Evolutionary conservation across 2,888 invertebrate species (phyloP).

Genomic region (Nemurella pictetii): DNA sequence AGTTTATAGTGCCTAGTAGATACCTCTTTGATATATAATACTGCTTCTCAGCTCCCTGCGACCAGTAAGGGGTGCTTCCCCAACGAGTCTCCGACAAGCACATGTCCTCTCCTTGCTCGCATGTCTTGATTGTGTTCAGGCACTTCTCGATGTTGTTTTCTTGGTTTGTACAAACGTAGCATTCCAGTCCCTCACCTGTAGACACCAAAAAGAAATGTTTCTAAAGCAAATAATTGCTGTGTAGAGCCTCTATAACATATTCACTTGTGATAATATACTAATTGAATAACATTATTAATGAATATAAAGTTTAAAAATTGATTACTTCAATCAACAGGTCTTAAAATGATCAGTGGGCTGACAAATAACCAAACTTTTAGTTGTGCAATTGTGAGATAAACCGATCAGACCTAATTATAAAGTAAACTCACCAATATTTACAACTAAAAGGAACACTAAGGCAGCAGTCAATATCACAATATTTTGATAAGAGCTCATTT

Average conservation of each 20-base stretch:
- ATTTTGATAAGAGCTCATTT: background rate
- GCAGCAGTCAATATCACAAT: background rate
- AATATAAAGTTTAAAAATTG: too few species aligned
- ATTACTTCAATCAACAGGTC: background rate
- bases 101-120: constrained; percentile 82
- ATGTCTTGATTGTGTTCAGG: constrained; percentile 86
- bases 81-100: constrained; percentile 89
- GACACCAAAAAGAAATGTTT: too few species aligned
- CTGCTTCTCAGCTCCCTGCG: constrained; percentile 88
- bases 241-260: too few species aligned
- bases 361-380: background rate
- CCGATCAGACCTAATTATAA: background rate
- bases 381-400: background rate
- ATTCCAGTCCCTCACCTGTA: constrained; percentile 75
- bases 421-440: background rate
- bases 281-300: too few species aligned
- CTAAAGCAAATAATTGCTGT: too few species aligned
- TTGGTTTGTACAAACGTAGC: constrained; percentile 93
- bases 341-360: background rate
- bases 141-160: constrained; percentile 93
- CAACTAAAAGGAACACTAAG: background rate
- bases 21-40: constrained; percentile 84
- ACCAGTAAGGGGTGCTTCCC: constrained; percentile 96
- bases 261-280: too few species aligned
- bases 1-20: too few species aligned